Conservation (phyloP, 2,888 invertebrate species). For the Morpho deidamia region DNA sequence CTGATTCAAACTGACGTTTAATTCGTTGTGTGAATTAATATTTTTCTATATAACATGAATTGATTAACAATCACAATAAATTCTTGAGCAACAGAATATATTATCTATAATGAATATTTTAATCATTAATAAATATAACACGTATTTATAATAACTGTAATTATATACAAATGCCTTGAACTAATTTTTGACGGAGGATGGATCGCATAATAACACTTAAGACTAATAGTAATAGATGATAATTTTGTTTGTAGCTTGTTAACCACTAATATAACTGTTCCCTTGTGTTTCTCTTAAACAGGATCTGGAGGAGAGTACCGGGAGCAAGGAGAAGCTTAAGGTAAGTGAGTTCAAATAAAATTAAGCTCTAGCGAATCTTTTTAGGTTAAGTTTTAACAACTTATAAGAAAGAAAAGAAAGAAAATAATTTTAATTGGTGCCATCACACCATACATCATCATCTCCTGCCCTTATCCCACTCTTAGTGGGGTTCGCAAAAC, state of each 20-base stretch:
- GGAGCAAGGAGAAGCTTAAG: slow-evolving; percentile 8
- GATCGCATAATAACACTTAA: slow-evolving; percentile 11
- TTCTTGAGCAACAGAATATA: slow-evolving; percentile 1
- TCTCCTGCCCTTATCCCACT: no score
- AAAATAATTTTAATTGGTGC: no score
- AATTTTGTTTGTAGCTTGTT: slow-evolving; percentile 6
- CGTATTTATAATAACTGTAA: slow-evolving; percentile 4
- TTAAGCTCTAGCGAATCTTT: no score
- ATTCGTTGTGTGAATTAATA: no score
- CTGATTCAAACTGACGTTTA: no score
- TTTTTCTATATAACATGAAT: slow-evolving; percentile 2
- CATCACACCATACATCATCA: no score
- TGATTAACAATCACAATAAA: slow-evolving; percentile 7
- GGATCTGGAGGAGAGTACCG: slow-evolving; percentile 8
- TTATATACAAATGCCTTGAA: slow-evolving; percentile 6
- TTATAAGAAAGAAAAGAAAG: no score
- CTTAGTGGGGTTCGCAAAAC: no score
- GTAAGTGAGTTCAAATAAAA: not conserved
- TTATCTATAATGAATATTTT: slow-evolving; percentile 2
- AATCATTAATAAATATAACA: slow-evolving; percentile 1
- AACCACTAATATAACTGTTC: slow-evolving; percentile 5
- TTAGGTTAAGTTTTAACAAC: no score
- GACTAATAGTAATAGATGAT: not conserved
- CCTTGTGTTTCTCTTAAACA: slow-evolving; percentile 10
- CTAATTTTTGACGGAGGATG: slow-evolving; percentile 12